Percentiles rank a stretch among this genome's conserved stretches.
These are phyloP conservation scores for Lasius platythorax DNA, from an alignment of 2,888 invertebrate species.

Conservation along the genomic window DNA sequence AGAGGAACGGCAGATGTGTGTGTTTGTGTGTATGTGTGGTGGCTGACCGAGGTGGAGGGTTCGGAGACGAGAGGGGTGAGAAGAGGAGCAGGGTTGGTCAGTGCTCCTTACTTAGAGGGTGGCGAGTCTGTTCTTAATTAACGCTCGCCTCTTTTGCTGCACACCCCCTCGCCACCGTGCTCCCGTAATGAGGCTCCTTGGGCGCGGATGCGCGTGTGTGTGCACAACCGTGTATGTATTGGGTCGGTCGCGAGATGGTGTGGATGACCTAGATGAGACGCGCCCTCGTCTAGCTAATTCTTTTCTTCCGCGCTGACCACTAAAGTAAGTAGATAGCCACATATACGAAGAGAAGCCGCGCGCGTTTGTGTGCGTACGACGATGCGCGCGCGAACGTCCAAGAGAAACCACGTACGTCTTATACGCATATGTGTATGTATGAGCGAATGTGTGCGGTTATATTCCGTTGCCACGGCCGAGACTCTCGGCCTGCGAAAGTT, in stretches of 20 bases:
- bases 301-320: conserved; percentile 85
- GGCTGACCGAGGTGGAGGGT: conserved; percentile 53
- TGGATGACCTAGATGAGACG: conserved; percentile 85
- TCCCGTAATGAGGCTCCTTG: conserved; percentile 84
- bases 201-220: conserved; percentile 75
- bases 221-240: conserved; percentile 66
- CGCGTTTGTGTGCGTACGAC: conserved; percentile 63
- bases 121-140: conserved; percentile 86
- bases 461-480: conserved; percentile 61
- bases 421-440: conserved; percentile 48
- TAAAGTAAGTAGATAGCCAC: conserved; percentile 84
- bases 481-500: conserved; percentile 65
- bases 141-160: conserved; percentile 85
- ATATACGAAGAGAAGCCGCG: conserved; percentile 72
- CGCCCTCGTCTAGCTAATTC: conserved; percentile 85
- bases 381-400: conserved; percentile 41
- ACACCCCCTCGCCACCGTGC: conserved; percentile 83
- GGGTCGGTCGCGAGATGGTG: conserved; percentile 66
- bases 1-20: conserved; percentile 54
- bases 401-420: conserved; percentile 16
- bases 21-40: background rate
- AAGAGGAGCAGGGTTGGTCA: conserved; percentile 79
- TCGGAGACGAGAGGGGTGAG: conserved; percentile 49
- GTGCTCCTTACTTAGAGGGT: conserved; percentile 85
- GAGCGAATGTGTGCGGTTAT: conserved; percentile 56